Base-by-base conservation (phyloP, 2,113 vertebrate species). In the Chinchilla lanigera region DNA sequence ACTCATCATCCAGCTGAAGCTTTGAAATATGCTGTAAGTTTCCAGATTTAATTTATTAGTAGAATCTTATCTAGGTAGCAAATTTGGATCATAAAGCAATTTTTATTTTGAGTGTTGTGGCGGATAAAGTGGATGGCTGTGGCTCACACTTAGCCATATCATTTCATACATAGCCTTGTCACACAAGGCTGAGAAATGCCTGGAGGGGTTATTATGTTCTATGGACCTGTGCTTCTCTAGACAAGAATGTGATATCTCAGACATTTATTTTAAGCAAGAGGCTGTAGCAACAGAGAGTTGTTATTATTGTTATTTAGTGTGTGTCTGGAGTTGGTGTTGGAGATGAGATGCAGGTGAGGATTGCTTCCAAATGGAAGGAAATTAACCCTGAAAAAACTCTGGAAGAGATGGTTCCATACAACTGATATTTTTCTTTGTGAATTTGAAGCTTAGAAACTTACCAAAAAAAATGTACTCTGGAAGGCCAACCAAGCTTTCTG, bases 11-110 rank as follows among this genome's bases (percentile, higher is more conserved):
- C 52, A 97, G 47, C 67, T 95, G 52, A 24, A 88, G 87, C 35
- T 94, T 88, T 80, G 69, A 95, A 95, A 56, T 6, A 11, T 6
- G 12, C 67, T 1, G 0, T 54, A 90, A 58, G 33, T 17, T 88
- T 94, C 87, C 92, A 90, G 78, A 83, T 93, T 88, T 94, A 13
- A 87, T 86, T 56, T 97, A n/a, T 88, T 87, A 61, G 63, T 56
- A 89, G 41, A 63, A 16, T 92, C 38, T 94, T 9, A 41, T 89
- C 52, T 77, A 5, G 44, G 61, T 24, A 77, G 81, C 81, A 90
- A 90, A 10, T 97, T 67, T 93, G 61, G 38, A 86, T 81, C 38
- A 28, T 80, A 86, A 89, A 86, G 22, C 73, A 93, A 47, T 81
- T 69, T 50, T 56, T 67, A 5, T 86, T 96, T 95, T 61, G 56